Evolutionary conservation across 1,140 invertebrate genomes (phyloP).

Genomic region (Drosophila rufa): DNA sequence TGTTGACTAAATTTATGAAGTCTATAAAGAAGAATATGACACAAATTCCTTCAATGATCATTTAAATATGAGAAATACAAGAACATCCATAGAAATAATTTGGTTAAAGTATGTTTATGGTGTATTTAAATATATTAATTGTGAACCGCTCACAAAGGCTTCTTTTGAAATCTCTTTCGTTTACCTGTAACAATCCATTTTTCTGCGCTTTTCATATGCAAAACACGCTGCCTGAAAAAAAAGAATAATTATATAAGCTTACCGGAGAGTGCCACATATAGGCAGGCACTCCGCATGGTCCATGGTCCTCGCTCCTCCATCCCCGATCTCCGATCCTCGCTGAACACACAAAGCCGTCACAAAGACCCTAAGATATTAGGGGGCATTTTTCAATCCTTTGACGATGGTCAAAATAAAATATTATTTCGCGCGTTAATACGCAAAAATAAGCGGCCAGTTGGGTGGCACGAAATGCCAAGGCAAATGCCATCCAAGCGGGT

Average conservation of each 20-base stretch:
- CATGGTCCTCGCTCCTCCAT: neutral
- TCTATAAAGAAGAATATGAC: too few relatives aligned
- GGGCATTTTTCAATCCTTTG: slow-evolving; percentile 83
- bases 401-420: slow-evolving; percentile 83
- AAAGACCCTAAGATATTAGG: slow-evolving; percentile 83
- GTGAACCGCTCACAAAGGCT: neutral
- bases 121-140: neutral
- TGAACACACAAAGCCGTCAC: slow-evolving; percentile 67
- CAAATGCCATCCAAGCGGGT: slow-evolving; percentile 58
- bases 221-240: slow-evolving; percentile 16
- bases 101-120: neutral
- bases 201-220: slow-evolving; percentile 10
- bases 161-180: neutral
- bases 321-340: slow-evolving; percentile 3
- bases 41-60: too few relatives aligned
- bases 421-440: slow-evolving; percentile 83
- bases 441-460: slow-evolving; percentile 76
- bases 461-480: slow-evolving; percentile 63
- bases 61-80: too few relatives aligned
- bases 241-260: slow-evolving; percentile 51
- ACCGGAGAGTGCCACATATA: slow-evolving; percentile 9
- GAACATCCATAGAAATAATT: neutral
- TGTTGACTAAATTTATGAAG: too few relatives aligned
- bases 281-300: slow-evolving; percentile 2
- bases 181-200: slow-evolving; percentile 23